phyloP scores from a whole-genome alignment of 2,888 invertebrate species.

The Ochropleura leucogaster region DNA sequence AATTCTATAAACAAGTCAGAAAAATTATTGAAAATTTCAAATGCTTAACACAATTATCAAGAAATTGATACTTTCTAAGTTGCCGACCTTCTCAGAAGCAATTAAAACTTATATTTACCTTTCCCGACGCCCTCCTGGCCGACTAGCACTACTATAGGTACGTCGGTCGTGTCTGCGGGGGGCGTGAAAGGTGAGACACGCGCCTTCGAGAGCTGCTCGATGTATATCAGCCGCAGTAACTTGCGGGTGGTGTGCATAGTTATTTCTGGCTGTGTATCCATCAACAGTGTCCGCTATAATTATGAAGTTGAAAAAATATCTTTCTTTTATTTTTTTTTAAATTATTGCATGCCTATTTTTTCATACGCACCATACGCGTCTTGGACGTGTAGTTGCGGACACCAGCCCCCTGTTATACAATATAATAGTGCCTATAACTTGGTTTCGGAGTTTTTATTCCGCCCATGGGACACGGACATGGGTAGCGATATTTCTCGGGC shows the following conservation, averaged over 20 bases:
- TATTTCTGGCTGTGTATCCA: constrained; percentile 81
- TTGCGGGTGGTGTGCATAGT: constrained; percentile 78
- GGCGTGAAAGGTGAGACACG: constrained; percentile 77
- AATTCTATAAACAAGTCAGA: background rate
- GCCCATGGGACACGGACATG: too few species aligned
- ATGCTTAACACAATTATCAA: background rate
- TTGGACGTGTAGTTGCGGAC: too few species aligned
- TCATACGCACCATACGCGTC: too few species aligned
- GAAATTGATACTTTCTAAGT: background rate
- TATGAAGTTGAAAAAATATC: background rate
- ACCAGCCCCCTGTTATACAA: too few species aligned
- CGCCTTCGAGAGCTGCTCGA: constrained; percentile 82
- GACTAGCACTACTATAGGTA: constrained; percentile 83
- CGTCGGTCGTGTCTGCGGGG: constrained; percentile 83
- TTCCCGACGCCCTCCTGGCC: constrained; percentile 85
- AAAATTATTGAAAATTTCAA: background rate
- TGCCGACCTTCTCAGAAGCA: constrained; percentile 9
- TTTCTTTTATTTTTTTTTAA: too few species aligned
- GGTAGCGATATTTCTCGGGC: too few species aligned
- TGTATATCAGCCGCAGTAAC: constrained; percentile 81
- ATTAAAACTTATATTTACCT: constrained; percentile 73
- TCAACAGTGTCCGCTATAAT: constrained; percentile 77
- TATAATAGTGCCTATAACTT: too few species aligned
- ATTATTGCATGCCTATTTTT: too few species aligned
- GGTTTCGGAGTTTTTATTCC: too few species aligned